Percentiles rank a stretch among this genome's conserved stretches.
Conservation (phyloP, 1,140 invertebrate species). For the Apis cerana region DNA sequence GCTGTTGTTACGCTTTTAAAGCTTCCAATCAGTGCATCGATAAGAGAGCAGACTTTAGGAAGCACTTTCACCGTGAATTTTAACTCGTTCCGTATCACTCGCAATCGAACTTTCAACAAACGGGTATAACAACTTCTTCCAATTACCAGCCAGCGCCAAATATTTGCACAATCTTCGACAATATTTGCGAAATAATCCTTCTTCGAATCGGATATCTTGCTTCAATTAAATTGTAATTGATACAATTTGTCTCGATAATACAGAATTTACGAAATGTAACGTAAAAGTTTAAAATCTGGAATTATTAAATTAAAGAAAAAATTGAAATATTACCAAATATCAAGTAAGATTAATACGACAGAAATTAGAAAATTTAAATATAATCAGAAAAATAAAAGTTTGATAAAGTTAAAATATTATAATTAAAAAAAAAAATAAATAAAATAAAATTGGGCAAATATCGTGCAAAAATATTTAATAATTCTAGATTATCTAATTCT, state of each 20-base stretch:
- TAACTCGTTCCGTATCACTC: constrained; percentile 37
- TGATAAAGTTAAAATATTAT: too few species aligned
- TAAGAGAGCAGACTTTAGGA: constrained; percentile 41
- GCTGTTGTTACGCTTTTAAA: not conserved
- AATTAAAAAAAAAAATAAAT: too few species aligned
- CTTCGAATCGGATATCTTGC: not conserved
- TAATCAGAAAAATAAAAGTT: too few species aligned
- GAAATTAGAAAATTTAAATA: too few species aligned
- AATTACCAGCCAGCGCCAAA: not conserved
- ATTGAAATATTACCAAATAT: too few species aligned
- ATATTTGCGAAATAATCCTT: constrained; percentile 8
- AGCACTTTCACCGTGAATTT: constrained; percentile 48
- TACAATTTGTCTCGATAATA: too few species aligned
- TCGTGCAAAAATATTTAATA: not conserved
- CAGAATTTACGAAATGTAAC: too few species aligned
- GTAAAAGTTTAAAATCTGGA: too few species aligned
- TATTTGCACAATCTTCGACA: constrained; percentile 2
- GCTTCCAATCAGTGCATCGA: constrained; percentile 12
- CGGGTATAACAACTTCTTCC: not conserved
- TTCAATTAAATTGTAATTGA: not conserved
- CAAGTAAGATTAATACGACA: too few species aligned
- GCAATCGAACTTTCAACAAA: constrained; percentile 25
- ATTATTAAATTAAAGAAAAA: too few species aligned
- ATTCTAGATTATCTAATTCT: not conserved
- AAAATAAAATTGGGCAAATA: too few species aligned